Evolutionary conservation across 2,797 vertebrate species (phyloP), one percentile per base, ranked within the genome.

Genomic region (Euthynnus affinis): DNA sequence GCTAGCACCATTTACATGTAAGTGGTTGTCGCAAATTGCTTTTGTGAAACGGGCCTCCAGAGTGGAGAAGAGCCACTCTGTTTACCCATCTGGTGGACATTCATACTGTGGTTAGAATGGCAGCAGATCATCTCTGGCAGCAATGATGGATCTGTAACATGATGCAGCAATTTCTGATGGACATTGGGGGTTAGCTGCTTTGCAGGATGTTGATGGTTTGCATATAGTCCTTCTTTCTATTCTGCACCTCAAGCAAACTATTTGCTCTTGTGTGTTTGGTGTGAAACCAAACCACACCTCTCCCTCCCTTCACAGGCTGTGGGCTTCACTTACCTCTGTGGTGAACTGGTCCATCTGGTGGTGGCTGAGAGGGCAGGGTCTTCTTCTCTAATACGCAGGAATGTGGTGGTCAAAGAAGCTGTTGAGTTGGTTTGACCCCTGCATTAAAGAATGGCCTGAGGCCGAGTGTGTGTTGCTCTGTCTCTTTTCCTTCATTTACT

Each of bases 301-400:
- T 1, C 27, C 3, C 61, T 12, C 9, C 66, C 6, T 25, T 25
- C 8, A 17, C 55, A 51, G 10, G 22, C 52, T 40, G 32, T 14
- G 13, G 55, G 62, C 59, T 71, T 78, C 46, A 25, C 27, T 74
- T 67, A 81, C 78, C 76, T 82, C 82, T 74, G 60, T 74, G 34
- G 60, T 70, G 67, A 87, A 62, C 37, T 59, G 44, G 57, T 65
- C 74, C 77, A 78, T 81, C 72, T 80, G 78, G 73, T 22, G 34
- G 77, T 8, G 40, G 27, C 37, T 51, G 79, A 52, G 44, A 57
- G 27, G 48, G 20, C 42, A 53, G 22, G 6, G 34, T 29, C 63
- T 6, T 71, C 32, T 49, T 46, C 60, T 81, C 65, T 72, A 72
- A 81, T 59, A 56, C 0, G 15, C 51, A 84, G 64, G 29, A 77